Percentiles rank a stretch among this genome's conserved stretches.
phyloP scores from a whole-genome alignment of 2,888 invertebrate species.

The Eutolmus rufibarbis region DNA sequence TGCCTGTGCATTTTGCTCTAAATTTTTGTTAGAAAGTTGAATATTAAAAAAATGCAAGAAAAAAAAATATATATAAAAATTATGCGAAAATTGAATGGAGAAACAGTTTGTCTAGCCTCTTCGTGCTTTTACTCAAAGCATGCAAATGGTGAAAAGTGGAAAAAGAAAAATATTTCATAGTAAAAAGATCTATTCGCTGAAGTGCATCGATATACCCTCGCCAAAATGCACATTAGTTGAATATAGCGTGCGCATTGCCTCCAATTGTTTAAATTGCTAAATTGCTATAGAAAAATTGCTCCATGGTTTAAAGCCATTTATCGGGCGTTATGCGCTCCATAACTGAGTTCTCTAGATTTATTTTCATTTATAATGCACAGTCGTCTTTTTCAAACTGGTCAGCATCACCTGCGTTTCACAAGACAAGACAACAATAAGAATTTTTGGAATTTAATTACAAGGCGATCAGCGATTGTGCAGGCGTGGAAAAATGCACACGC shows the following conservation, averaged over 20 bases:
- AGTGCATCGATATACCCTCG: conserved; percentile 20
- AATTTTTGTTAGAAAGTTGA: conserved; percentile 34
- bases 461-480: not conserved
- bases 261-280: not conserved
- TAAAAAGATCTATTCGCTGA: not conserved
- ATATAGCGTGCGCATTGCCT: conserved; percentile 2
- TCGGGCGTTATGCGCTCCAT: not conserved
- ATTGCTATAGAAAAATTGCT: not conserved
- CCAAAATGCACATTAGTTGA: not conserved
- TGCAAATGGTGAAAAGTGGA: conserved; percentile 20
- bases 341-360: not conserved
- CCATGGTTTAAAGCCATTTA: not conserved
- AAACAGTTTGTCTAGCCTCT: not conserved
- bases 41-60: not conserved
- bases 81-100: not conserved
- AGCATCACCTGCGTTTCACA: not conserved
- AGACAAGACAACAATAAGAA: not conserved
- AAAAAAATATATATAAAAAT: not conserved
- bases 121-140: not conserved
- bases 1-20: conserved; percentile 30
- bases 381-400: not conserved
- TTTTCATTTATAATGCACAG: not conserved
- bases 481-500: not conserved
- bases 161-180: not conserved
- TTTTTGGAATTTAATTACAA: not conserved